Conservation (phyloP, 2,888 invertebrate genomes). For the Thalpophila matura region DNA sequence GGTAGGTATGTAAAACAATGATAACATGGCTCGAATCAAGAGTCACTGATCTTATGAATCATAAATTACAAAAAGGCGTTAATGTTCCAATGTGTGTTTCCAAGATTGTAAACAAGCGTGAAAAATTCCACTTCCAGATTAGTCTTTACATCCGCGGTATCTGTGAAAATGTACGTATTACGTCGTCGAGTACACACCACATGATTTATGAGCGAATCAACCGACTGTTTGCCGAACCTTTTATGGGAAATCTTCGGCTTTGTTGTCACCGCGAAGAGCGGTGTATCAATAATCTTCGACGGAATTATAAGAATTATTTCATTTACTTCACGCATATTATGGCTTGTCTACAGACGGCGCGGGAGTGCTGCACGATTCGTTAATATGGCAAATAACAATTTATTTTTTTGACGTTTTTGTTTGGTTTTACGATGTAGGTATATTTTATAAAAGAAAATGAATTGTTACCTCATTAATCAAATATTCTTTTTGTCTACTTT, state of each 20-base stretch:
- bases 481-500: conserved; percentile 9
- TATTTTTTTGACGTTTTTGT: conserved; percentile 24
- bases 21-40: conserved; percentile 16
- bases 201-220: conserved; percentile 83
- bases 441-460: conserved; percentile 19
- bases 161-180: conserved; percentile 73
- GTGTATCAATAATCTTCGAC: conserved; percentile 70
- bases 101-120: conserved; percentile 43
- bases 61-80: conserved; percentile 53
- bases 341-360: conserved; percentile 34
- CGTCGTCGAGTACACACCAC: conserved; percentile 65
- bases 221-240: conserved; percentile 79
- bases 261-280: conserved; percentile 68
- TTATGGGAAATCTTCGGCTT: conserved; percentile 78
- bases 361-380: too few species aligned
- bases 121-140: conserved; percentile 61
- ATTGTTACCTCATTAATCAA: conserved; percentile 18
- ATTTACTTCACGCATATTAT: conserved; percentile 41
- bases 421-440: conserved; percentile 10
- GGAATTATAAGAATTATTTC: conserved; percentile 59
- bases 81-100: conserved; percentile 43
- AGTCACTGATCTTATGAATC: conserved; percentile 54
- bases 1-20: conserved; percentile 39
- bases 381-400: conserved; percentile 46
- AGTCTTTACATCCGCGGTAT: conserved; percentile 52